Conservation (phyloP, 2,113 vertebrate species). For the Chaetorhynchus papuensis region DNA sequence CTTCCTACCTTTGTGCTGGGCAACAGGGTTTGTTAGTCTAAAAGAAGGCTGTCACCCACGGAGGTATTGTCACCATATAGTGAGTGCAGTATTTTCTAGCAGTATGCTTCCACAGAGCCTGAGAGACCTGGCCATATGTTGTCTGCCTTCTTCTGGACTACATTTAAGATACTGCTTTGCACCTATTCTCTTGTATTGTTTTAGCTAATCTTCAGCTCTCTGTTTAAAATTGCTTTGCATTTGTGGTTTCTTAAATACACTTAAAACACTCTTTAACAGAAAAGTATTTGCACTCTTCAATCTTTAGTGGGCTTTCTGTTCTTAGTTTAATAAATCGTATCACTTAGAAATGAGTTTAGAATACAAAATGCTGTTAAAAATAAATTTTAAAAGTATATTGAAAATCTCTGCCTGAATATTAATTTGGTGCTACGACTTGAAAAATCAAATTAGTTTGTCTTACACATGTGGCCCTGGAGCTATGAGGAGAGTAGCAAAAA, state of each 20-base stretch:
- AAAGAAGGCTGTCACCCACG: not conserved
- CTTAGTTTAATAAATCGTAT: not conserved
- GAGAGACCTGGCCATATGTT: not conserved
- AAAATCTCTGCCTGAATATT: not conserved
- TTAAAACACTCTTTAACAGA: not conserved
- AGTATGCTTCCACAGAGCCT: not conserved
- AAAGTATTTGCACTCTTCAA: not conserved
- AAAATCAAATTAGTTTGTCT: not conserved
- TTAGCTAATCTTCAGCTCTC: not conserved
- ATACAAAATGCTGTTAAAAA: not conserved
- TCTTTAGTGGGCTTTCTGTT: not conserved
- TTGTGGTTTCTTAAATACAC: not conserved
- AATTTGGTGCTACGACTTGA: not conserved
- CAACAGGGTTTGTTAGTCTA: not conserved
- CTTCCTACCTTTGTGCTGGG: not conserved
- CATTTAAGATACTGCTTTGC: not conserved
- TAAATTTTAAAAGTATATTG: not conserved
- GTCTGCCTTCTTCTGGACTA: not conserved
- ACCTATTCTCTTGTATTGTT: not conserved
- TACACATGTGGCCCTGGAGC: not conserved
- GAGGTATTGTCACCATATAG: not conserved
- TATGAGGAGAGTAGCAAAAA: not conserved
- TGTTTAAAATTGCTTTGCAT: not conserved
- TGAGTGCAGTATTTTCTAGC: not conserved
- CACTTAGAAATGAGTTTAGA: not conserved